Evolutionary conservation across 2,888 invertebrate species (phyloP).

Genomic region (Platycnemis pennipes): DNA sequence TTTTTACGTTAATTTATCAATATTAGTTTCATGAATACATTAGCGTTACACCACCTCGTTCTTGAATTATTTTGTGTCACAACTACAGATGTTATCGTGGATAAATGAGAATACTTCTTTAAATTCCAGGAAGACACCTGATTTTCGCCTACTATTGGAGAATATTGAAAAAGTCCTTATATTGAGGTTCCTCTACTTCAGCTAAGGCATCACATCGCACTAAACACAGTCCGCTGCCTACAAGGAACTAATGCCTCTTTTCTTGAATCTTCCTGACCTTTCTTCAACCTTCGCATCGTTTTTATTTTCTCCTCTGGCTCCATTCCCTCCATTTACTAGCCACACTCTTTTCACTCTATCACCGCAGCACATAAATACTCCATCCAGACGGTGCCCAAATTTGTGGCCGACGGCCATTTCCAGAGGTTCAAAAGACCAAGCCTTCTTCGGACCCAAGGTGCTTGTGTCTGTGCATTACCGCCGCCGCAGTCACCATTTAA

Average conservation of each 20-base stretch:
- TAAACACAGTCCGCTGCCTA: not conserved
- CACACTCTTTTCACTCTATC: not conserved
- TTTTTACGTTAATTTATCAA: too few relatives aligned
- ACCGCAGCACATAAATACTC: slow-evolving; percentile 28
- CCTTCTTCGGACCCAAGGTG: not conserved
- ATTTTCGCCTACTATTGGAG: too few relatives aligned
- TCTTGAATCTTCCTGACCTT: slow-evolving; percentile 28
- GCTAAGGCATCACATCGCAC: not conserved
- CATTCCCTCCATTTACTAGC: not conserved
- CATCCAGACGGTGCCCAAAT: slow-evolving; percentile 33
- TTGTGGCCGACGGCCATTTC: slow-evolving; percentile 37
- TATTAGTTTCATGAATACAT: too few relatives aligned
- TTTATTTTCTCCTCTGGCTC: not conserved
- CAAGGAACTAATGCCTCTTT: not conserved
- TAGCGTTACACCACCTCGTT: too few relatives aligned
- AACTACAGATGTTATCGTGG: too few relatives aligned
- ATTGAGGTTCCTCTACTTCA: not conserved
- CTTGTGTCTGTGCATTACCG: slow-evolving; percentile 49
- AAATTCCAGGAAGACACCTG: too few relatives aligned
- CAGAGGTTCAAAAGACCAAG: slow-evolving; percentile 28
- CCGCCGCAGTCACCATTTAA: slow-evolving; percentile 50
- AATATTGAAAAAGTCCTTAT: not conserved
- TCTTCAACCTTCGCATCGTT: not conserved
- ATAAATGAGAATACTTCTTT: too few relatives aligned
- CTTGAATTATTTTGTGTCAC: too few relatives aligned